Conservation (phyloP, 2,113 vertebrate species). For the Oreochromis aureus region DNA sequence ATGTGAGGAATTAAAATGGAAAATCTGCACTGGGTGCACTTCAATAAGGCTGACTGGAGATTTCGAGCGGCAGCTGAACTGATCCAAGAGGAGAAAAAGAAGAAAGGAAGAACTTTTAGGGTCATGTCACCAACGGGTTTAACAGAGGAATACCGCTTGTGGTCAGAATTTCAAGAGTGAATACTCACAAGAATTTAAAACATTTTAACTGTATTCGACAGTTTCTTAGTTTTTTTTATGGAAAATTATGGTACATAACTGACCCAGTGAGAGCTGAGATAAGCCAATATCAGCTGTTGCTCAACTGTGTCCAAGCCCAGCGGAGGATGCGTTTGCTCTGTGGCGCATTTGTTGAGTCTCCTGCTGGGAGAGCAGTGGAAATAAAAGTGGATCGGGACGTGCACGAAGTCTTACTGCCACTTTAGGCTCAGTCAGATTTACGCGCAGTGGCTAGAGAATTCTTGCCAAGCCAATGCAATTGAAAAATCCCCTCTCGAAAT, state of each 20-base stretch:
- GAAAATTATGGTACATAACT: constrained; percentile 10
- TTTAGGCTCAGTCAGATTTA: not conserved
- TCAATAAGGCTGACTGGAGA: not conserved
- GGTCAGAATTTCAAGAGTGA: not conserved
- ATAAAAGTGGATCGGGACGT: not conserved
- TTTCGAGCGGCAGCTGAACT: not conserved
- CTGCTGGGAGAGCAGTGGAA: not conserved
- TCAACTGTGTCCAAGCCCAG: constrained; percentile 17
- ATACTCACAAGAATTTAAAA: not conserved
- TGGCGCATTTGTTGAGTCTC: constrained; percentile 39
- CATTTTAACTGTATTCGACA: not conserved
- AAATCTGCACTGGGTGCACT: not conserved
- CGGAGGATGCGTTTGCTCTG: constrained; percentile 33
- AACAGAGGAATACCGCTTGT: not conserved
- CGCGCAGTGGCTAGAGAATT: not conserved
- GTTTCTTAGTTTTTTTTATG: not conserved
- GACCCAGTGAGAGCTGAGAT: constrained; percentile 2
- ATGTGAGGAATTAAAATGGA: constrained; percentile 57
- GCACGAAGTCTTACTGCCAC: not conserved
- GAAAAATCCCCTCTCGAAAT: not conserved
- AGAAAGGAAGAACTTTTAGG: not conserved
- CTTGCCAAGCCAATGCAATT: not conserved
- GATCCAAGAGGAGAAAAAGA: not conserved
- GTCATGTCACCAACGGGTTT: not conserved
- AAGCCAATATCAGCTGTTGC: constrained; percentile 52